These are phyloP conservation scores for Caracal caracal DNA, from an alignment of 2,113 vertebrate species.

Conservation along the genomic window DNA sequence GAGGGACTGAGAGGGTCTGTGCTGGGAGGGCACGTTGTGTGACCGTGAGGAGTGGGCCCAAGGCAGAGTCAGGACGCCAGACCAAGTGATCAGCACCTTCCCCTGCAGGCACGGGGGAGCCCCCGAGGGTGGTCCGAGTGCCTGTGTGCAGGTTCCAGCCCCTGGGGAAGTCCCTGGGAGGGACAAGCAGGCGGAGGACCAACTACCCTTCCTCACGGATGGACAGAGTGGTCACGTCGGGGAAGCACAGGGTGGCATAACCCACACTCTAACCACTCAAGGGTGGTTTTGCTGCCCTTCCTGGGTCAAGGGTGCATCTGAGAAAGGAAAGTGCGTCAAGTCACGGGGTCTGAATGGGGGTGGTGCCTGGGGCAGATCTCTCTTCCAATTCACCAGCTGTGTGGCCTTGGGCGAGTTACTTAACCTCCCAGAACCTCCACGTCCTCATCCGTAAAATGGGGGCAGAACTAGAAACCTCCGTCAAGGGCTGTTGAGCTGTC, in stretches of 20 bases:
- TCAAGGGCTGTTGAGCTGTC: not conserved
- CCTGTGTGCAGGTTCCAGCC: not conserved
- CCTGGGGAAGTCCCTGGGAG: not conserved
- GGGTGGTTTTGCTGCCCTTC: not conserved
- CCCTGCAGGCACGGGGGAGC: not conserved
- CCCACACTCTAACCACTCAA: not conserved
- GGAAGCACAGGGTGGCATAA: not conserved
- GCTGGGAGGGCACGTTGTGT: not conserved
- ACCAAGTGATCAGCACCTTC: accelerated
- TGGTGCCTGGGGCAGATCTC: not conserved
- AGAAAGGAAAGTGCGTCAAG: not conserved
- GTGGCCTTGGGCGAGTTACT: not conserved
- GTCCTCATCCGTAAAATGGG: not conserved
- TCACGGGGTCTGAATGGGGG: not conserved
- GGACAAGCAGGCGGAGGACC: not conserved
- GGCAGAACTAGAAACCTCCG: not conserved
- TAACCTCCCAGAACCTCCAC: not conserved
- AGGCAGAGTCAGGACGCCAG: not conserved
- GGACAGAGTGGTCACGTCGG: not conserved
- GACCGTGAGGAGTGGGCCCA: not conserved
- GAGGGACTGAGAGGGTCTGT: not conserved
- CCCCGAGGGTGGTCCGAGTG: not conserved
- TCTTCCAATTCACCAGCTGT: not conserved
- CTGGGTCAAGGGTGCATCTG: not conserved
- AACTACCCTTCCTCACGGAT: not conserved